Evolutionary conservation across 53 echinoderm and acorn worm genomes (phyloP), one percentile per base, ranked within the genome.

Genomic region (Echinometra lucunter): DNA sequence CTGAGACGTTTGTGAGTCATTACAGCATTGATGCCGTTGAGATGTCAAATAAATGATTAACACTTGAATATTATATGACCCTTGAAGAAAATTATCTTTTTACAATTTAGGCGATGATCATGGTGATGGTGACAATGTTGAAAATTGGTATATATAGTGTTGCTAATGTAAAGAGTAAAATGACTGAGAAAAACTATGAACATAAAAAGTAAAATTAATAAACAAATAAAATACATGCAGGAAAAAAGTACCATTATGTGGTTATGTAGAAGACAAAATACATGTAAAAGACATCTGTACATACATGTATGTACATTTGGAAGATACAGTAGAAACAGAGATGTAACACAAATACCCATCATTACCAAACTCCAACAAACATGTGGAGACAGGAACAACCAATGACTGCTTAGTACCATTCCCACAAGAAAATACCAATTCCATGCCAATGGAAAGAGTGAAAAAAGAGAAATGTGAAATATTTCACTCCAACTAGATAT

Each of bases 361-460:
- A 16, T 85, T n/a, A n/a, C 49, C 83, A 83, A 49, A 21, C 53
- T 49, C 49, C 13, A 27, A 85, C 49, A 49, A 49, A 49, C 21
- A 25, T 85, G 85, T 47, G 85, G 38, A 85, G 16, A 85, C n/a
- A 85, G 28, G 5, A 11, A 85, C 3, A 85, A 85, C 27, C 34
- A 49, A 85, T 74, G 44, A 45, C 12, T 9, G 6, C 49, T 85
- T 85, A 85, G 30, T 85, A 85, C 38, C 38, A 78, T 85, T 49
- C 85, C 85, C n/a, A n/a, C 47, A 49, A 47, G 49, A 47, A 85
- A 85, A 28, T 30, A 85, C 28, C 28, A 85, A 85, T 45, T 11
- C n/a, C 85, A 47, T 47, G 85, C 53, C 47, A 49, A 85, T 6
- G 49, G 28, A 85, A 30, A 85, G 49, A 49, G 47, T 85, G 85